A percentile compares a stretch with the other conserved stretches of the same genome.
Evolutionary conservation across 2,888 invertebrate genomes (phyloP).

Genomic region (Periphyllus acericola): DNA sequence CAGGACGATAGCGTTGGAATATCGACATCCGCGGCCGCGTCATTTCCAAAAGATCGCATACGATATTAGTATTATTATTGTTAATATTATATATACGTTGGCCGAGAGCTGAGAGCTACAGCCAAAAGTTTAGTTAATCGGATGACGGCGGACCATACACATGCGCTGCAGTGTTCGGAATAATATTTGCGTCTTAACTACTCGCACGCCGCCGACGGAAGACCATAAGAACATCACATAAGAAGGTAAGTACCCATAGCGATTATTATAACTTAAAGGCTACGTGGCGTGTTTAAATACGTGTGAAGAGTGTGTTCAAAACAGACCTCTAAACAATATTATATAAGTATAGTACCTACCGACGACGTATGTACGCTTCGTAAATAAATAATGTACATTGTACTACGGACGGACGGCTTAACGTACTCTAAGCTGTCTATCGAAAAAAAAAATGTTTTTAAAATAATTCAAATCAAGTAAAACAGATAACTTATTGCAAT

Average conservation of each 20-base stretch:
- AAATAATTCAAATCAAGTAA: too few species aligned
- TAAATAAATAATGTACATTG: too few species aligned
- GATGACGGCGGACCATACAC: not conserved
- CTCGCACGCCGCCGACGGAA: not conserved
- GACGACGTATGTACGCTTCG: not conserved
- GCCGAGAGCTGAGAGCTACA: not conserved
- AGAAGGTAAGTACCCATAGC: not conserved
- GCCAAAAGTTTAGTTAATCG: not conserved
- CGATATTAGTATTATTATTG: not conserved
- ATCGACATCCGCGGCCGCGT: not conserved
- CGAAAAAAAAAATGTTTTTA: too few species aligned
- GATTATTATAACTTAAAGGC: not conserved
- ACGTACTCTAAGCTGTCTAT: too few species aligned
- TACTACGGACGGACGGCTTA: too few species aligned
- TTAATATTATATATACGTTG: too few species aligned
- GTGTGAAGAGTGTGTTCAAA: too few species aligned
- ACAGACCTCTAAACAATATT: not conserved
- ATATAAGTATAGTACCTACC: not conserved
- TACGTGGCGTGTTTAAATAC: not conserved
- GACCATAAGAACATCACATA: not conserved
- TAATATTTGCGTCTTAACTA: not conserved
- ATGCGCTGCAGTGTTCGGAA: not conserved
- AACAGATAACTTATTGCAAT: too few species aligned
- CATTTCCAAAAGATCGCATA: not conserved
- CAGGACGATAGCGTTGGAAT: not conserved